A percentile compares a stretch with the other conserved stretches of the same genome.
Evolutionary conservation across 1,140 invertebrate genomes (phyloP).

Genomic region (Zaprionus lachaisei): DNA sequence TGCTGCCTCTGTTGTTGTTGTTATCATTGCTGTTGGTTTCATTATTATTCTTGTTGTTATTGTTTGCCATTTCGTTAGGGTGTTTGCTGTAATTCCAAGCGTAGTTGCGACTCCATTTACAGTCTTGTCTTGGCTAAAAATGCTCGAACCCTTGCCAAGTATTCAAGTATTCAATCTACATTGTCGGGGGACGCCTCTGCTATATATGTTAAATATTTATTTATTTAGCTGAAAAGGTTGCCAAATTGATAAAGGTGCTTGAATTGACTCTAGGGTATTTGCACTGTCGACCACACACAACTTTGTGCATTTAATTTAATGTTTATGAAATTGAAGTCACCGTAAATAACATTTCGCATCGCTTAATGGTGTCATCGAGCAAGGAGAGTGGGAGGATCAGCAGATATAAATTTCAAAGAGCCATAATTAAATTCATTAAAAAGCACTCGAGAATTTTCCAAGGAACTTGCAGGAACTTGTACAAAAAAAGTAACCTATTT

Average conservation of each 20-base stretch:
- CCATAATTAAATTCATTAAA: conserved; percentile 23
- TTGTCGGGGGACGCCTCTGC: background rate
- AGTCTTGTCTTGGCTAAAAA: background rate
- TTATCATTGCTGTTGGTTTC: conserved; percentile 28
- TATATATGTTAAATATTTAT: background rate
- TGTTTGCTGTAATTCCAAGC: background rate
- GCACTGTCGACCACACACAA: background rate
- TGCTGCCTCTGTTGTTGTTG: conserved; percentile 29
- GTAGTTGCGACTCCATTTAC: background rate
- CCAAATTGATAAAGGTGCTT: background rate
- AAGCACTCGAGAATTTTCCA: background rate
- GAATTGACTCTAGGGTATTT: conserved; percentile 9
- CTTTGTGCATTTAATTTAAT: conserved; percentile 2
- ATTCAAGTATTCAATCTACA: background rate
- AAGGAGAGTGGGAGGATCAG: conserved; percentile 10
- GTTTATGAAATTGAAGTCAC: conserved; percentile 18
- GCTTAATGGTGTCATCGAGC: conserved; percentile 24
- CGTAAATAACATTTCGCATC: conserved; percentile 24
- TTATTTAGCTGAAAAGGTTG: background rate
- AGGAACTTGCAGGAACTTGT: background rate
- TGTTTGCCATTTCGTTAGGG: background rate
- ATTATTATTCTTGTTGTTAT: conserved; percentile 45
- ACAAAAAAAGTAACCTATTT: background rate
- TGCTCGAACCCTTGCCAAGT: background rate
- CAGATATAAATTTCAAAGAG: conserved; percentile 18